Base-by-base conservation (phyloP, 2,888 invertebrate genomes). In the Scaptomyza reducta region DNA sequence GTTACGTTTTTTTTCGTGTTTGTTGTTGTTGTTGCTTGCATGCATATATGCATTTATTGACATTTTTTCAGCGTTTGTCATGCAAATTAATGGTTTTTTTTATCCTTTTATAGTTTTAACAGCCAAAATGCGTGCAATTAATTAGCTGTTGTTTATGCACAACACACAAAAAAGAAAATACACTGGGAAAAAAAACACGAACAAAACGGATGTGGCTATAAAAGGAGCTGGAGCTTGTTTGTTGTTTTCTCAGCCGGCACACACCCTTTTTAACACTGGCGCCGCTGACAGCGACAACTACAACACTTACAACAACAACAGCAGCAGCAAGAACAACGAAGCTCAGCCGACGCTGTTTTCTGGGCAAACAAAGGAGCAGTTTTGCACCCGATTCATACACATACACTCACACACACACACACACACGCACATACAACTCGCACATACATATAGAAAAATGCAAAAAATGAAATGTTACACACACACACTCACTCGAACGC, bases 331-430 rank as follows among this genome's bases (percentile, higher is more conserved):
- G 31, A 77, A 49, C 33, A 67, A 72, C 70, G 79, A 67, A 65
- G 66, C 47, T 57, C 63, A 75, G 80, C 64, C 73, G 86, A 83
- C 71, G 82, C 74, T 71, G 66, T 59, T 67, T 77, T 83, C 74
- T 74, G 72, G 70, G 74, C 88, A 82, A 82, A 82, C 82, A 82
- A 82, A 82, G 82, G 82, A 82, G 82, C 86, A 82, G 79, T 70
- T 80, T 87, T 66, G 77, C 85, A 74, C 74, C 66, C 74, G 77
- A 76, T 72, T 66, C 77, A 56, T 35, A 49, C 51, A 59, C 59
- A 65, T 74, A 47, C 41, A 65, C 46, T 51, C 49, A 55, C 47
- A 53, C 31, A 65, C 46, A 54, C 49, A 55, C 47, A 53, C 31
- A 47, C 3, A 33, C 42, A 66, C 46, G 51, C 49, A 59, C 47